phyloP scores from a whole-genome alignment of 2,113 vertebrate genomes.

The Limanda limanda region DNA sequence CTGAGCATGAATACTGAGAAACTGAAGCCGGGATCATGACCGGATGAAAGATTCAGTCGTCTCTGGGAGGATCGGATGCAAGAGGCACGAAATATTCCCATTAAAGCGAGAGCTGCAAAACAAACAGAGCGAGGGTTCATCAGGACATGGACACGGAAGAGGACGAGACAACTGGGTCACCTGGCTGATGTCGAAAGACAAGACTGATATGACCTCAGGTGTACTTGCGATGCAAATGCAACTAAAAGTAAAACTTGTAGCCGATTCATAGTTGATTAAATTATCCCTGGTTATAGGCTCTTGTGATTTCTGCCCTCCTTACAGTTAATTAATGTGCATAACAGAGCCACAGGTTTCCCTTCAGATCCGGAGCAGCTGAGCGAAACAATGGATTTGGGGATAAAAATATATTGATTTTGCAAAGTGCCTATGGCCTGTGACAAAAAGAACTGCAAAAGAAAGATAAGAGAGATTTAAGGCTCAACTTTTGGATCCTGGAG shows the following conservation, averaged over 20 bases:
- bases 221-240: not conserved
- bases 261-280: slow-evolving; percentile 12
- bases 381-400: slow-evolving; percentile 16
- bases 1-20: slow-evolving; percentile 8
- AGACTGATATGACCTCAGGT: slow-evolving; percentile 7
- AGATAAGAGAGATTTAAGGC: slow-evolving; percentile 22
- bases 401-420: slow-evolving; percentile 35
- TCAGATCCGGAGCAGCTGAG: not conserved
- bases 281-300: not conserved
- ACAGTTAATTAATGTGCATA: not conserved
- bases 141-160: not conserved
- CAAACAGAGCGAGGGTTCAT: slow-evolving; percentile 1
- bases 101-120: slow-evolving; percentile 5
- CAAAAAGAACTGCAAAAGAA: slow-evolving; percentile 16
- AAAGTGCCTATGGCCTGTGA: slow-evolving; percentile 5
- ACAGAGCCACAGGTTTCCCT: not conserved
- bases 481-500: slow-evolving; percentile 21
- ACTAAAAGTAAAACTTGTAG: not conserved
- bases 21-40: not conserved
- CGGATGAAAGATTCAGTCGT: not conserved
- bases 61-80: not conserved
- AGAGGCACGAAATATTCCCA: slow-evolving; percentile 1
- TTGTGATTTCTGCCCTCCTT: not conserved
- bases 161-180: slow-evolving; percentile 2
- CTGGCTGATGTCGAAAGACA: slow-evolving; percentile 35